Evolutionary conservation across 2,888 invertebrate species (phyloP).

Genomic region (Nowickia ferox): DNA sequence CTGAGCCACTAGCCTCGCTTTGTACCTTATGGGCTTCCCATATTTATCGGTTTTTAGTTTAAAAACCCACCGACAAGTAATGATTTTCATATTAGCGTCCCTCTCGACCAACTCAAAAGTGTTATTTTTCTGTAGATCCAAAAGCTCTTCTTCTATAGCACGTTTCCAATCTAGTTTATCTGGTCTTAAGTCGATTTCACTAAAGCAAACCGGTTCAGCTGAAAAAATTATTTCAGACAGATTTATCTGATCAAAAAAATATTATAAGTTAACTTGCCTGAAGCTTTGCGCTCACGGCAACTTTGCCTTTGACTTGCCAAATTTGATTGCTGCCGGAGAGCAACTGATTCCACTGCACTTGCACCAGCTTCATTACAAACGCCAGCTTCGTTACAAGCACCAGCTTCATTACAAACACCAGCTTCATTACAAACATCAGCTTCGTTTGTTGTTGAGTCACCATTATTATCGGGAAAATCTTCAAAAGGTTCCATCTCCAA

Average conservation of each 20-base stretch:
- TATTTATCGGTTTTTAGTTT: background rate
- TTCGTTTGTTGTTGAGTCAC: background rate
- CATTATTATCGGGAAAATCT: background rate
- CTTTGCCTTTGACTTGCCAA: too few relatives aligned
- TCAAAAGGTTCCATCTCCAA: constrained; percentile 1
- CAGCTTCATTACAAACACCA: constrained; percentile 12
- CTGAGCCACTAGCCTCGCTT: constrained; percentile 30
- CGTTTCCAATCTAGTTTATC: background rate
- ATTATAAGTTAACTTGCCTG: background rate
- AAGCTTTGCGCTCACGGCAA: too few relatives aligned
- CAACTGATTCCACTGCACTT: too few relatives aligned
- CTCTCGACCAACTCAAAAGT: background rate
- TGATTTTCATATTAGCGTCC: background rate
- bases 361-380: too few relatives aligned
- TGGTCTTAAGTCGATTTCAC: background rate
- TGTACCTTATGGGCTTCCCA: constrained; percentile 28
- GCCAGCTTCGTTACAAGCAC: too few relatives aligned
- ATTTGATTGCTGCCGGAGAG: too few relatives aligned
- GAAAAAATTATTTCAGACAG: constrained; percentile 9
- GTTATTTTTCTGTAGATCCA: constrained; percentile 1
- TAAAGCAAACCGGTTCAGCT: constrained; percentile 10
- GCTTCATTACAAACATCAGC: too few relatives aligned
- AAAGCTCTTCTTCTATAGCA: constrained; percentile 14
- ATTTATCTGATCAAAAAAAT: constrained; percentile 9
- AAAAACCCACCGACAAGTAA: background rate